Evolutionary conservation across 2,797 vertebrate genomes (phyloP).

Genomic region (Myotis daubentonii): DNA sequence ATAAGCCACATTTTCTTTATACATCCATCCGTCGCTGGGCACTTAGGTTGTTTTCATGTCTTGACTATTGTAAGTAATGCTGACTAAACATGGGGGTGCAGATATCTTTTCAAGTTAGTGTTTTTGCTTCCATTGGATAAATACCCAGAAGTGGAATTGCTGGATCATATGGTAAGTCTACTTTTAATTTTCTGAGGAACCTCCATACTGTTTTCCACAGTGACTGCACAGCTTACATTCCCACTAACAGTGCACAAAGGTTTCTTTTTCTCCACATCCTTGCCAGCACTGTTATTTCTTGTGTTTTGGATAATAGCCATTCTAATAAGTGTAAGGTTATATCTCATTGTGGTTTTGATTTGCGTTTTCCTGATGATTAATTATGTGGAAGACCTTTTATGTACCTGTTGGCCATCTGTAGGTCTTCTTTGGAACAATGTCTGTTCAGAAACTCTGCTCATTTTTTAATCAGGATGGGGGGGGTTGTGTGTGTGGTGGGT

Average conservation of each 20-base stretch:
- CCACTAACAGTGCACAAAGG: neutral
- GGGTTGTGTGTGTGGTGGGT: too few species aligned
- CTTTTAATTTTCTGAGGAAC: neutral
- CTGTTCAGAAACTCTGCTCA: neutral
- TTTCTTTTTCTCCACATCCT: neutral
- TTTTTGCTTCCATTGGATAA: neutral
- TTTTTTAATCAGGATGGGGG: neutral
- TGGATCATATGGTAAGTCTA: neutral
- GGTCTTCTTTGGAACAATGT: neutral
- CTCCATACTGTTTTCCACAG: neutral
- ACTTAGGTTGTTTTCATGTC: neutral
- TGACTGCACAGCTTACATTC: neutral
- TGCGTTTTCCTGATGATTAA: neutral
- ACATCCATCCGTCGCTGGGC: neutral
- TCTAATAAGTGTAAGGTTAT: neutral
- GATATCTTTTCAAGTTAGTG: neutral
- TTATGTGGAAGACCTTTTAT: neutral
- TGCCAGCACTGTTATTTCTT: neutral
- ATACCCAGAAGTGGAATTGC: neutral
- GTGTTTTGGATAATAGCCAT: neutral
- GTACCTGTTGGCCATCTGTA: neutral
- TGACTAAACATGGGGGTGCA: neutral
- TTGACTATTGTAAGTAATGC: neutral
- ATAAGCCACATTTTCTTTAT: neutral
- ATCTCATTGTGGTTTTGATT: neutral